A percentile compares a stretch with the other conserved stretches of the same genome.
These are phyloP conservation scores for Caenorhabditis wallacei DNA, from an alignment of 2,888 invertebrate genomes.

Conservation along the genomic window DNA sequence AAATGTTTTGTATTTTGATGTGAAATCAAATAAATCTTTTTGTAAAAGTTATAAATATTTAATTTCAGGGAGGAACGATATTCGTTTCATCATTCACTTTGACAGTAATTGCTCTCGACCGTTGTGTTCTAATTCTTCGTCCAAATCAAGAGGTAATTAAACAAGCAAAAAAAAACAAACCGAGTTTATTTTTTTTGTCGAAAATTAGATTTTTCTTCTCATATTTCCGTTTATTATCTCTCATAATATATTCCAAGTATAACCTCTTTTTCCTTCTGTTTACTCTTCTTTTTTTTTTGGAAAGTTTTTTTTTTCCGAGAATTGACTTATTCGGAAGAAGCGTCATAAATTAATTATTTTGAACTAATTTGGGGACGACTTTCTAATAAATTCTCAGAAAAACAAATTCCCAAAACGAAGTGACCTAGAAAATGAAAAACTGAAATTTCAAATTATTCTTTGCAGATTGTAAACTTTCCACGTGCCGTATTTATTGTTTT, in stretches of 20 bases:
- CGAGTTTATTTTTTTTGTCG: constrained; percentile 8
- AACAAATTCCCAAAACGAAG: background rate
- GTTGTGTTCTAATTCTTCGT: constrained; percentile 78
- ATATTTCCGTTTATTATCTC: constrained; percentile 8
- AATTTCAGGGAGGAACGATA: constrained; percentile 80
- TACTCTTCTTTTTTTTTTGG: background rate
- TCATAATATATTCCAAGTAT: background rate
- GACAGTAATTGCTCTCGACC: constrained; percentile 82
- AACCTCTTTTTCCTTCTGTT: background rate
- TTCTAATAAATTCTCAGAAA: background rate
- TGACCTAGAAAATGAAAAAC: background rate
- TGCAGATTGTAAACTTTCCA: constrained; percentile 77
- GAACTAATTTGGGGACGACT: background rate
- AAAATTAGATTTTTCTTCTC: constrained; percentile 21
- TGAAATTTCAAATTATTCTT: background rate
- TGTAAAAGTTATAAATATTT: background rate
- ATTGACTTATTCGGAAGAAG: background rate
- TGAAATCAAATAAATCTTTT: background rate
- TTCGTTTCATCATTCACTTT: constrained; percentile 83
- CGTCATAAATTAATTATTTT: background rate
- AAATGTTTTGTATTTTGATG: no score
- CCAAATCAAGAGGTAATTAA: constrained; percentile 77
- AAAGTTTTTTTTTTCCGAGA: background rate
- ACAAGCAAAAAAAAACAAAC: background rate
- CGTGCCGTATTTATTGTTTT: constrained; percentile 76